Evolutionary conservation across 2,797 vertebrate species (phyloP), one percentile per base, ranked within the genome.

Genomic region (Steatocranus sp.): DNA sequence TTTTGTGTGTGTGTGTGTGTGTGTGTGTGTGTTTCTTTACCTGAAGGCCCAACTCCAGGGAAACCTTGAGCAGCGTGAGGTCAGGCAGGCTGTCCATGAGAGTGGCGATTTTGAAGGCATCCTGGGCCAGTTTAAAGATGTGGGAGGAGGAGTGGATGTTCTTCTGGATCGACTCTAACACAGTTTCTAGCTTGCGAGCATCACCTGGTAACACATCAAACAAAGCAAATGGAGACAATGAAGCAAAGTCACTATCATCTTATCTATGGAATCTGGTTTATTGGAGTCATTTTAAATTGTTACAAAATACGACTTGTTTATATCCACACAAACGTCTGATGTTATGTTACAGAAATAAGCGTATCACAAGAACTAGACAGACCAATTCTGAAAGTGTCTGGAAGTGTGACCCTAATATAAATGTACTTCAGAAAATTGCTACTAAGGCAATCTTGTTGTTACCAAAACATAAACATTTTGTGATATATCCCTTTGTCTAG

Each of bases 61-160:
- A 98, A 79, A 99, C 98, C 96, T 99, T 99, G 89, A 99, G 96
- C 89, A 99, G 97, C 73, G 98, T 99, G 94, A 99, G 99, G 92
- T 99, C 98, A 46, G 98, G 98, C 93, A 99, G 95, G 94, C 96
- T 98, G 96, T 99, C 98, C 97, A 99, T 98, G 89, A 99, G 96
- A 36, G 98, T 99, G 91, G 98, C 98, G 86, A 99, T 99, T 96
- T 99, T 99, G 96, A 99, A 99, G 86, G 98, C 98, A 90, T 99
- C 98, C 89, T 99, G 98, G 91, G 98, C 98, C 94, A 99, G 97
- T 94, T 99, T 99, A 95, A 99, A 99, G 94, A 98, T 98, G 93
- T 98, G 97, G 20, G 97, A 98, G 83, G 97, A 98, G 56, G 97
- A 97, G 95, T 98, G 97, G 89, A 98, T 97, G 93, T 98, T 98